These are phyloP conservation scores for Nasonia oneida DNA, from an alignment of 2,888 invertebrate species.

Conservation along the genomic window DNA sequence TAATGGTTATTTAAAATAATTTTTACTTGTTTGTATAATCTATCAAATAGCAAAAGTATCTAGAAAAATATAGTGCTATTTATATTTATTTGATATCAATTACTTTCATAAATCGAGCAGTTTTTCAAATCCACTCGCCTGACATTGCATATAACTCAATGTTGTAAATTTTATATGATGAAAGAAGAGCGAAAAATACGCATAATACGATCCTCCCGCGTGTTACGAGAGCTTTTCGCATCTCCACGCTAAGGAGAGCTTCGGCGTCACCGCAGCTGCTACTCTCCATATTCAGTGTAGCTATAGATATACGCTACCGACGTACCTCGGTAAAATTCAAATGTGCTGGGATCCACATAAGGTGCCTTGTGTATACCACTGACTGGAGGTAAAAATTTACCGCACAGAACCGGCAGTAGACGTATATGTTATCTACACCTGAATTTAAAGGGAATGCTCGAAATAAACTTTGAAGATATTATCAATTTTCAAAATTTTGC, in stretches of 20 bases:
- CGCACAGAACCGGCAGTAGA: not conserved
- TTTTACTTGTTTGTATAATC: no score
- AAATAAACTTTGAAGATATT: not conserved
- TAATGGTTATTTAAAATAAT: no score
- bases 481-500: not conserved
- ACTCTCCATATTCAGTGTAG: constrained; percentile 16
- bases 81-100: not conserved
- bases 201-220: not conserved
- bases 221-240: not conserved
- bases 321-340: constrained; percentile 20
- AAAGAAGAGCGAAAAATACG: not conserved
- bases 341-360: not conserved
- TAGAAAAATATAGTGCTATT: not conserved
- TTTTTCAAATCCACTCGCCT: not conserved
- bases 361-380: not conserved
- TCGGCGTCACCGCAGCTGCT: not conserved
- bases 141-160: not conserved
- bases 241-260: not conserved
- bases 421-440: not conserved
- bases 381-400: constrained; percentile 16
- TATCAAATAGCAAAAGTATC: not conserved
- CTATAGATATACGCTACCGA: not conserved
- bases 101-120: not conserved
- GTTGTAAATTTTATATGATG: not conserved
- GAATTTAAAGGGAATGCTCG: not conserved